Conservation (phyloP, 2,888 invertebrate species). For the Odontothrips loti region DNA sequence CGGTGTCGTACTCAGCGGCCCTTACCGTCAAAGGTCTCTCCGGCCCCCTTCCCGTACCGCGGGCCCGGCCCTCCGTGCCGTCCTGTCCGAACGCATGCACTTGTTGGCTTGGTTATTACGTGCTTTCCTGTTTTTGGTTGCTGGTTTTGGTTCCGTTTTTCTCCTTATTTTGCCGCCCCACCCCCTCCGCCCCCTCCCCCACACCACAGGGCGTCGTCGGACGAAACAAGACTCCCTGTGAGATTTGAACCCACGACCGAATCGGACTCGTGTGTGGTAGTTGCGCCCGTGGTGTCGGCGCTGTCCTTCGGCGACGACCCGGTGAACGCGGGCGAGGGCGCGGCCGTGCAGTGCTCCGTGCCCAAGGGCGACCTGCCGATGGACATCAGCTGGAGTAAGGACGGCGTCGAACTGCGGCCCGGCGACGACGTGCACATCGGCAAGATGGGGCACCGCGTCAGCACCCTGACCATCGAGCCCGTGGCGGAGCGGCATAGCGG, state of each 20-base stretch:
- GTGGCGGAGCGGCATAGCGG: conserved; percentile 42
- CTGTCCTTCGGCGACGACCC: conserved; percentile 63
- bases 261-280: conserved; percentile 45
- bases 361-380: conserved; percentile 60
- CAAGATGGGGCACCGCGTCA: conserved; percentile 47
- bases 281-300: conserved; percentile 61
- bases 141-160: conserved; percentile 33
- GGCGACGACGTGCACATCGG: conserved; percentile 43
- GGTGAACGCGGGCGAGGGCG: conserved; percentile 49
- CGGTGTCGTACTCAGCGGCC: conserved; percentile 34
- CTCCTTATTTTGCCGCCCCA: background rate
- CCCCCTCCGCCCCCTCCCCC: background rate
- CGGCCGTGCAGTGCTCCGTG: conserved; percentile 52
- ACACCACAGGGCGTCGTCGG: background rate
- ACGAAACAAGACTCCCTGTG: background rate
- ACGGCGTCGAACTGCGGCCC: conserved; percentile 47
- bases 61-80: background rate
- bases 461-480: conserved; percentile 42
- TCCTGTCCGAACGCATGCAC: background rate
- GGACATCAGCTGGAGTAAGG: conserved; percentile 63
- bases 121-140: conserved; percentile 34
- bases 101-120: conserved; percentile 42
- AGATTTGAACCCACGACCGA: background rate
- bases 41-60: background rate
- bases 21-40: conserved; percentile 38